phyloP scores from a whole-genome alignment of 2,797 vertebrate species.

The Sebastes taczanowskii region DNA sequence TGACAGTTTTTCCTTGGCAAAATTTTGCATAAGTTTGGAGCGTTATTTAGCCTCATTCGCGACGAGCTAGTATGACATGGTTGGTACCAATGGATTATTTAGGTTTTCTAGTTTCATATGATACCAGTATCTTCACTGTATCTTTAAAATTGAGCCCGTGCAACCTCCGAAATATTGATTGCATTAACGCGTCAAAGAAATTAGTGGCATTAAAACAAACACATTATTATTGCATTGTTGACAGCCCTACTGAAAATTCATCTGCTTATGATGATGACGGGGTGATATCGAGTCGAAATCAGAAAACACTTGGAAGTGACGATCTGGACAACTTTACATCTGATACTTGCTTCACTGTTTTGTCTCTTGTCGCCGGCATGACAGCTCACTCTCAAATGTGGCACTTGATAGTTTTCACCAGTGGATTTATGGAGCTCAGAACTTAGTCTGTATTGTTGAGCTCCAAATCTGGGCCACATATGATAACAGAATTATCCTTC shows the following conservation, averaged over 20 bases:
- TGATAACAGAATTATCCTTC: conserved; percentile 66
- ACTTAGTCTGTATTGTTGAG: conserved; percentile 52
- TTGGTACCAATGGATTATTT: too few species aligned
- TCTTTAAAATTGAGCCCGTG: too few species aligned
- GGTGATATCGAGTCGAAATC: not conserved
- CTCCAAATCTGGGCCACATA: conserved; percentile 61
- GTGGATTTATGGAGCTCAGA: conserved; percentile 52
- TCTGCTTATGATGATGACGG: not conserved
- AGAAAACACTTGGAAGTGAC: conserved; percentile 1
- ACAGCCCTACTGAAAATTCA: not conserved
- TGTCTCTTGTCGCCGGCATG: conserved; percentile 4
- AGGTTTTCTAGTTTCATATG: too few species aligned
- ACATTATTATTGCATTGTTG: too few species aligned
- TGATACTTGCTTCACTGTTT: not conserved
- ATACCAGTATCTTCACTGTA: too few species aligned
- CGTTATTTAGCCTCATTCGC: too few species aligned
- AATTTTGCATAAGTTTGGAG: too few species aligned
- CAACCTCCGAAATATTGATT: too few species aligned
- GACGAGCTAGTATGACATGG: too few species aligned
- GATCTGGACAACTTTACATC: conserved; percentile 14
- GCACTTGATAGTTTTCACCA: conserved; percentile 47
- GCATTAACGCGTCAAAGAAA: too few species aligned
- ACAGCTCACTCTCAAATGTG: conserved; percentile 44
- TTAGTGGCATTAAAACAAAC: too few species aligned
- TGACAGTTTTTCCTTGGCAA: too few species aligned